These are phyloP conservation scores for Lucinisca nassula DNA, from an alignment of 2,888 invertebrate genomes.

Conservation along the genomic window DNA sequence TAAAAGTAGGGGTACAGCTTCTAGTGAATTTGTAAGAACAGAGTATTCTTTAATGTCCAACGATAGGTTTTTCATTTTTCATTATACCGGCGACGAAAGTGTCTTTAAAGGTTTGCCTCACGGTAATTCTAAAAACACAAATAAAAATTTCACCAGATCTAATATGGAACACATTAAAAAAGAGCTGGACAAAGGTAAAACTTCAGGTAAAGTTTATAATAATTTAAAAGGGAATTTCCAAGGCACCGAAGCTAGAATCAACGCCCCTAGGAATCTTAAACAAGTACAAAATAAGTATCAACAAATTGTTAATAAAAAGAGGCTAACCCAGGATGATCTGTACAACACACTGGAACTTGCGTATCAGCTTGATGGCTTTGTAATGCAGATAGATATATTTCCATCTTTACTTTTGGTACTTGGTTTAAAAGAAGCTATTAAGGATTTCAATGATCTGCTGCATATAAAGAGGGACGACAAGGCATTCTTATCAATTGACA, in stretches of 20 bases:
- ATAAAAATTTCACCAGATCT: neutral
- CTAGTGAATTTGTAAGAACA: constrained; percentile 1
- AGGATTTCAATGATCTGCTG: constrained; percentile 27
- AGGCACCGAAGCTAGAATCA: neutral
- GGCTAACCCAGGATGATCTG: constrained; percentile 21
- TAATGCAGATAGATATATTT: constrained; percentile 20
- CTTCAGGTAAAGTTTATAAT: constrained; percentile 1
- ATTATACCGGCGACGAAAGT: constrained; percentile 24
- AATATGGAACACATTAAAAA: constrained; percentile 5
- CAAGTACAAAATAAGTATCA: neutral
- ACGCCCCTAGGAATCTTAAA: constrained; percentile 2
- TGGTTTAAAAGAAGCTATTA: constrained; percentile 3
- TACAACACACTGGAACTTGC: constrained; percentile 25
- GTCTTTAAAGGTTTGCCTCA: neutral
- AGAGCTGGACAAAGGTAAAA: neutral
- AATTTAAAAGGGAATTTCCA: neutral
- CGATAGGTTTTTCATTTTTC: constrained; percentile 21
- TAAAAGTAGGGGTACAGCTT: neutral
- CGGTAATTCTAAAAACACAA: constrained; percentile 2
- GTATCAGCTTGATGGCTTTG: constrained; percentile 23
- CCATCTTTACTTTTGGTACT: constrained; percentile 13
- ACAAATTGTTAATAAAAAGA: neutral
- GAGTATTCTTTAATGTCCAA: neutral
- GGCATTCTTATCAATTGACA: constrained; percentile 20
- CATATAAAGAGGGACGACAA: neutral